Base-by-base conservation (phyloP, 2,888 invertebrate species). In the Epinotia bilunana region DNA sequence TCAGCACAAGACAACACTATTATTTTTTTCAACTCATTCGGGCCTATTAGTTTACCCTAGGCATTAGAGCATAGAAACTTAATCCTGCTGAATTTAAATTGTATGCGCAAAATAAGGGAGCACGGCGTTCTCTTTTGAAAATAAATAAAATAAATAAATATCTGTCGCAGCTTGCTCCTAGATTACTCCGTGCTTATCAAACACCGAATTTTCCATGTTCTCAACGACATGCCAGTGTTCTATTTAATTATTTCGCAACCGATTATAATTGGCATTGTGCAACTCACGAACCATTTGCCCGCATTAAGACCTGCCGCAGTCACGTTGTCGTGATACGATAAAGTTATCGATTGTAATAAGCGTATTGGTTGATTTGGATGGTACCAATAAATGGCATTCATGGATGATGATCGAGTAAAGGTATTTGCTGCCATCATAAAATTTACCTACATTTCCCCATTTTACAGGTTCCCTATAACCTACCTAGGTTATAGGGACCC, bases 261-360 rank as follows among this genome's bases (percentile, higher is more conserved):
- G 70, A n/a, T 81, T 82, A 82, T 84, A 85, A 83, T 83, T 83
- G 82, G 76, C 64, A 70, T 87, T 86, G 81, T 78, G 83, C 74
- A 84, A 84, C 83, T 83, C 83, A 83, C 83, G 83, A 82, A 64
- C 79, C 77, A 79, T 81, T 80, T 78, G 57, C 39, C 77, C 74
- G 79, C 74, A 78, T 76, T 81, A 76, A 77, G 80, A 67, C 84
- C 80, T 83, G 82, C 78, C 80, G 60, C 58, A 78, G 83, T 84
- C 85, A 85, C 83, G 83, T 80, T 83, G 82, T 86, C 84, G 86
- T 86, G 86, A 83, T 83, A 80, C 77, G 73, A 80, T 74, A 64
- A 80, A 77, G 82, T 86, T 86, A 84, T 87, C 85, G 80, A 81
- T 82, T 79, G 76, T 70, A 73, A 76, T 73, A 70, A 65, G 4